Evolutionary conservation across 37 sponge, comb jelly and placozoan species (phyloP), one percentile per base, ranked within the genome.

Genomic region (Ianthella basta): DNA sequence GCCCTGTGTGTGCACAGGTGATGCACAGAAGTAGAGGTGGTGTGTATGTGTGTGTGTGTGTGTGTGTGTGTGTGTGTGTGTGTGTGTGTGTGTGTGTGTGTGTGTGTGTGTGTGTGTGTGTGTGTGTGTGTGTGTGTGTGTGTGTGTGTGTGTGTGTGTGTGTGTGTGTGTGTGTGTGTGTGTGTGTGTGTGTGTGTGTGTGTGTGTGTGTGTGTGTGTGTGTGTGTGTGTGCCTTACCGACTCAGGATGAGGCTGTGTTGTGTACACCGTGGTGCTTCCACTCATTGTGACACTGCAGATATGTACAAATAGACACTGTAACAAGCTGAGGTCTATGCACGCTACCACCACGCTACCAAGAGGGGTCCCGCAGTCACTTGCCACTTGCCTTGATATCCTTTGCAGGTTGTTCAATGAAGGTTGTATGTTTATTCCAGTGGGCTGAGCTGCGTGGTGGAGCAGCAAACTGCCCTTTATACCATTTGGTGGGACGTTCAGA

Each of bases 371-470:
- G 65, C 65, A 63, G 65, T 27, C 24, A 24, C 27, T 8, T 44
- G 50, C 6, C 50, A 44, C 50, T 44, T 44, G 50, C 50, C 50
- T 3, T 44, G 8, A 44, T 3, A 44, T 44, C 50, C 8, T 44
- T 44, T 44, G 50, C 8, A 44, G 50, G 6, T 44, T 44, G 50
- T 44, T 8, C 8, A 8, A 44, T 33, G 24, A 21, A 77, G 84
- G 36, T 77, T 84, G 66, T 91, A 77, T 73, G 85, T 87, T 88
- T n/a, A 8, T 10, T 44, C 50, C n/a, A n/a, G n/a, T n/a, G 50
- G 50, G 3, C 50, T 44, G 50, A 44, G 50, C 50, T 44, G 50
- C 50, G 3, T 8, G 8, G 50, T 44, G 50, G 50, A 44, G 50
- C 50, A 44, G 50, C 50, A 8, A 8, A 8, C 50, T 8, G 50